Evolutionary conservation across 2,888 invertebrate species (phyloP), one percentile per base, ranked within the genome.

Genomic region (Amiota communis): DNA sequence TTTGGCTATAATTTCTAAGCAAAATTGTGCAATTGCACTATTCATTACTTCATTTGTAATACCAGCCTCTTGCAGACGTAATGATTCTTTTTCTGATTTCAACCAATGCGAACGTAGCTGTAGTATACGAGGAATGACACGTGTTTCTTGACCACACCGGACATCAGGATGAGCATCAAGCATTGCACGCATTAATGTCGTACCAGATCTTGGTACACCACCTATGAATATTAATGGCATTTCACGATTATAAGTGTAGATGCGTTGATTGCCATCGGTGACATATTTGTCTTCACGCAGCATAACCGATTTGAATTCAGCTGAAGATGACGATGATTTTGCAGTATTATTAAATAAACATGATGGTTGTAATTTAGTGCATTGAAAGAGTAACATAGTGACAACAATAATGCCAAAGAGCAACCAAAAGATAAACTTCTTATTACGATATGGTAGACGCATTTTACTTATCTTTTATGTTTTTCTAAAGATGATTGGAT

Each of bases 191-290:
- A 98, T 97, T 81, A 99, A 92, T 76, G 99, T 99, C 63, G 98
- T 99, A 72, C 98, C 99, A 70, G 98, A 98, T 83, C 98, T 93
- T 73, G 99, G 99, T 88, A 99, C 97, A 77, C 99, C 99, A 74
- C 98, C 98, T 89, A 99, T 97, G 91, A 98, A 98, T 89, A 98
- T 96, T 82, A 98, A 92, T 83, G 98, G 98, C 94, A 97, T 96
- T 82, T 95, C 93, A 84, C 97, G 92, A 88, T 96, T 95, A 90
- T 96, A 96, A 75, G 92, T 91, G 90, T 94, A 94, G 72, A 91
- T 90, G 87, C 93, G 93, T 81, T 92, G 92, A 89, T 94, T 93
- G 74, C 91, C 89, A 69, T 93, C 93, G 77, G 92, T 88, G 71
- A 93, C 91, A 88, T 91, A 93, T 89, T 93, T 93, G 92, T 89